Evolutionary conservation across 2,113 vertebrate genomes (phyloP), one percentile per base, ranked within the genome.

Genomic region (Dermatemys mawii): DNA sequence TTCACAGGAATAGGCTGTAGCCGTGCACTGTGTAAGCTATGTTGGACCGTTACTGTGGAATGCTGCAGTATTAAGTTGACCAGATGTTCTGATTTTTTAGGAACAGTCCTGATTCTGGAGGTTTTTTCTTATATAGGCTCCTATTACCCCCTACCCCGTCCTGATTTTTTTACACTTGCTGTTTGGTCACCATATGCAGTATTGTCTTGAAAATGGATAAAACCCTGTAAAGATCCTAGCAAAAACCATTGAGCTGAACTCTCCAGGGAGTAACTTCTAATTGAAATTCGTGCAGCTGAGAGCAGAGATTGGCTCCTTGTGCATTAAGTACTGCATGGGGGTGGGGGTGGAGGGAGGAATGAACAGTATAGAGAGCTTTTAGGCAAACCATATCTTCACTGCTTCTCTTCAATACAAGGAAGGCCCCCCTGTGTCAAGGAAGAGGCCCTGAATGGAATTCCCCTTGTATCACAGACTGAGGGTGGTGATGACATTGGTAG

Each of bases 31-130:
- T 0, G 41, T 83, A 12, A 81, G 86, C 78, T 63, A 54, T 53
- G 60, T n/a, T 63, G 60, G 57, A 26, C n/a, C 44, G 70, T 54
- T 19, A 13, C 11, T n/a, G 49, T 38, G 35, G 35, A 80, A 38
- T 53, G 35, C 38, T 11, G 78, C 26, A 81, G 16, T 6, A 1
- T 0, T 2, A 22, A 8, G 51, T 7, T 53, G 51, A 53, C 21
- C 51, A 53, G 51, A 9, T 22, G 51, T 53, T 19, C 51, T 22
- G 51, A 53, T 53, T 53, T 21, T 22, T 8, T 53, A 53, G 51
- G 19, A 21, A 53, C 19, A 53, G 51, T 53, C 51, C 51, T 1
- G 7, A 53, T 53, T 53, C 22, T 22, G 21, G 51, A 21, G 51
- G 8, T 21, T 53, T 53, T 53, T 53, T 22, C 51, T 53, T 22